phyloP scores from a whole-genome alignment of 2,888 invertebrate species.

The Melanostoma scalare region DNA sequence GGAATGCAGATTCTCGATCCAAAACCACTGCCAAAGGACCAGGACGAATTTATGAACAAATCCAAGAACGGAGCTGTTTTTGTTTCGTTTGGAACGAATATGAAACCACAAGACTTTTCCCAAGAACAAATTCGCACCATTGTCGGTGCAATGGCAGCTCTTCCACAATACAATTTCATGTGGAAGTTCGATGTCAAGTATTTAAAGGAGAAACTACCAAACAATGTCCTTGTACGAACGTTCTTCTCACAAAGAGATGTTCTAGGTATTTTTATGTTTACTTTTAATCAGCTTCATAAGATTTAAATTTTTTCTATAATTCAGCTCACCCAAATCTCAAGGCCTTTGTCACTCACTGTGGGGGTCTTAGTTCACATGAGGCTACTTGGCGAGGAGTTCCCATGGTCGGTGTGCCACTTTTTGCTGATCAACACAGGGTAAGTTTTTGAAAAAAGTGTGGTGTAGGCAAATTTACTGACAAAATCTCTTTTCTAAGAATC shows the following conservation, averaged over 20 bases:
- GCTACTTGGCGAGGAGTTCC: slow-evolving; percentile 78
- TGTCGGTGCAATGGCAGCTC: slow-evolving; percentile 72
- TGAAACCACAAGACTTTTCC: slow-evolving; percentile 73
- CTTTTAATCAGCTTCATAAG: no score
- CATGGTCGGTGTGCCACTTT: slow-evolving; percentile 77
- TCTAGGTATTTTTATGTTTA: slow-evolving; percentile 69
- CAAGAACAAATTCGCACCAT: slow-evolving; percentile 62
- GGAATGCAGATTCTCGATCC: slow-evolving; percentile 79
- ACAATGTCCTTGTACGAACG: slow-evolving; percentile 69
- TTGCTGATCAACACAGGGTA: slow-evolving; percentile 76
- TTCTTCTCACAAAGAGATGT: slow-evolving; percentile 75
- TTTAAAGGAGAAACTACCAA: slow-evolving; percentile 69
- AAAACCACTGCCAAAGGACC: slow-evolving; percentile 74
- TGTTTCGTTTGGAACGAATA: slow-evolving; percentile 79
- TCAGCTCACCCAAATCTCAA: background rate
- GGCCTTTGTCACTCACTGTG: slow-evolving; percentile 78
- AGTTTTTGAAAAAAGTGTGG: background rate
- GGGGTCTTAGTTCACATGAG: slow-evolving; percentile 78
- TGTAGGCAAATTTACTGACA: background rate
- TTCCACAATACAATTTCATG: slow-evolving; percentile 79
- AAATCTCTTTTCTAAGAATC: slow-evolving; percentile 45
- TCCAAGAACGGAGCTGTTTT: slow-evolving; percentile 78
- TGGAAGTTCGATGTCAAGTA: slow-evolving; percentile 78
- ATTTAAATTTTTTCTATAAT: background rate
- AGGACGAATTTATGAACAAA: slow-evolving; percentile 76